These are phyloP conservation scores for Caenorhabditis sp. DNA, from an alignment of 2,888 invertebrate species.

Conservation along the genomic window DNA sequence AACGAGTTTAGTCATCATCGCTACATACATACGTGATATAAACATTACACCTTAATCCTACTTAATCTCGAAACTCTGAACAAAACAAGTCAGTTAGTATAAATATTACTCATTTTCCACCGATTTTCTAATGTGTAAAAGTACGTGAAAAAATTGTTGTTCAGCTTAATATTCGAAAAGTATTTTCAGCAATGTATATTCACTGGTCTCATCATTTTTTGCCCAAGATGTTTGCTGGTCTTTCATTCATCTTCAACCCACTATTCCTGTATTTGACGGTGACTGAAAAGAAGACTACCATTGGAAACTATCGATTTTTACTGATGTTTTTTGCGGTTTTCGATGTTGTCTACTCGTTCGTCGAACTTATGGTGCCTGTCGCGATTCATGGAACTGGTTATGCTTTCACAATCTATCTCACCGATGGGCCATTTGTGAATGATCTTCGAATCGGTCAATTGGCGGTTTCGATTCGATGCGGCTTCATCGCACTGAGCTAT, in stretches of 20 bases:
- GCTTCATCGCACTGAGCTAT: slow-evolving; percentile 26
- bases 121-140: no score
- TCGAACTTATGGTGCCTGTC: slow-evolving; percentile 26
- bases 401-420: slow-evolving; percentile 28
- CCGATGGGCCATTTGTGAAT: slow-evolving; percentile 26
- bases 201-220: slow-evolving; percentile 1
- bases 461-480: slow-evolving; percentile 24
- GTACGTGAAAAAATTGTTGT: no score
- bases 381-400: slow-evolving; percentile 28
- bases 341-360: slow-evolving; percentile 26
- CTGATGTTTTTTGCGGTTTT: neutral
- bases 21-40: no score
- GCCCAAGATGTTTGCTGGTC: neutral
- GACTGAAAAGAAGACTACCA: neutral
- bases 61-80: no score
- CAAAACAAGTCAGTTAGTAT: no score
- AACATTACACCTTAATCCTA: no score
- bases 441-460: slow-evolving; percentile 10
- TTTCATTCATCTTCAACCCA: slow-evolving; percentile 2
- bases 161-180: neutral
- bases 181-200: slow-evolving; percentile 1
- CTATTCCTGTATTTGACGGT: neutral
- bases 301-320: neutral
- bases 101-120: no score
- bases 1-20: no score